Evolutionary conservation across 2,797 vertebrate genomes (phyloP).

Genomic region (Brachyrhaphis roseni): DNA sequence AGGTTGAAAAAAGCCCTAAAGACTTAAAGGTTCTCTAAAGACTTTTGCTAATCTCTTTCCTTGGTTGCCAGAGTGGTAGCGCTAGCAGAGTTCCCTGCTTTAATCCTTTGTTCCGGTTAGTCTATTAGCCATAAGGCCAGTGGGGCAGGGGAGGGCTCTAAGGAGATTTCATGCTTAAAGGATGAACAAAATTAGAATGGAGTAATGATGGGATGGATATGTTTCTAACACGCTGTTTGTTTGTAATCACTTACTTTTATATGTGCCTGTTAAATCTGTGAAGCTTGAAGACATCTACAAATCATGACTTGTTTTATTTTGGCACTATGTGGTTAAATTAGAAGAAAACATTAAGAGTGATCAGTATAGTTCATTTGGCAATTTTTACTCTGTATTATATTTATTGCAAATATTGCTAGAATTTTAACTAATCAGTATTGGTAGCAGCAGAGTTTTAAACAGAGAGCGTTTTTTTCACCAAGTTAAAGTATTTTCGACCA

Average conservation of each 20-base stretch:
- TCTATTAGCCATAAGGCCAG: slow-evolving; percentile 77
- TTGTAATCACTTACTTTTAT: slow-evolving; percentile 65
- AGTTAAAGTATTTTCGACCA: background rate
- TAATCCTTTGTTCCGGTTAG: slow-evolving; percentile 72
- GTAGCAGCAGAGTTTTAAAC: background rate
- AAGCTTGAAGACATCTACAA: slow-evolving; percentile 36
- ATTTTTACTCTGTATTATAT: background rate
- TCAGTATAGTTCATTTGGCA: background rate
- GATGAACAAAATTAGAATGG: slow-evolving; percentile 89
- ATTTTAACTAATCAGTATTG: background rate
- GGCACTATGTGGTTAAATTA: background rate
- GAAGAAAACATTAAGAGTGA: background rate
- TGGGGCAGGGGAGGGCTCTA: slow-evolving; percentile 75
- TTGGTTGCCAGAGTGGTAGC: slow-evolving; percentile 55
- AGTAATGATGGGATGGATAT: slow-evolving; percentile 77
- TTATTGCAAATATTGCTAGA: background rate
- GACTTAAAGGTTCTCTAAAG: slow-evolving; percentile 45
- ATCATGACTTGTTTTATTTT: background rate
- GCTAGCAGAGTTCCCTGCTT: slow-evolving; percentile 52
- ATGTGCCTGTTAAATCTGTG: slow-evolving; percentile 42
- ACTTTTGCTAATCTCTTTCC: slow-evolving; percentile 65
- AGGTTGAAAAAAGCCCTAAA: slow-evolving; percentile 5
- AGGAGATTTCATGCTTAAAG: slow-evolving; percentile 86
- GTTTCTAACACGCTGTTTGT: slow-evolving; percentile 60
- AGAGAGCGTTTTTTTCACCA: background rate